Conservation (phyloP, 2,113 vertebrate species). For the Mirza zaza region DNA sequence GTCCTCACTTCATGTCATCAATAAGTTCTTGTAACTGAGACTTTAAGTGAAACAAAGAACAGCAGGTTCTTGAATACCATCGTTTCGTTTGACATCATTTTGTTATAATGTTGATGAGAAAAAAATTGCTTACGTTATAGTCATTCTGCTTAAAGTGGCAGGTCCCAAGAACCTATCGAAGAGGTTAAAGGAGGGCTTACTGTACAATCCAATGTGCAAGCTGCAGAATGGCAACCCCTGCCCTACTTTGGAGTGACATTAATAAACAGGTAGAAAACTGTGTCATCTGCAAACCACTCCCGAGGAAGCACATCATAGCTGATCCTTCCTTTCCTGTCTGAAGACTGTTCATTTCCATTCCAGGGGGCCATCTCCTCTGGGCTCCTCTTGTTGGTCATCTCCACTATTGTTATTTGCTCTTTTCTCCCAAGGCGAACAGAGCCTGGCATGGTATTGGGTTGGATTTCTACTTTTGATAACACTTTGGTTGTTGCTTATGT, state of each 20-base stretch:
- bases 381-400: slow-evolving; percentile 46
- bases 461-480: neutral
- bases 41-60: neutral
- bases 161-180: neutral
- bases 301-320: slow-evolving; percentile 45
- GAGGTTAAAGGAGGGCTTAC: neutral
- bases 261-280: slow-evolving; percentile 47
- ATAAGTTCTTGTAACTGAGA: neutral
- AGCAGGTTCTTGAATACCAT: neutral
- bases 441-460: neutral
- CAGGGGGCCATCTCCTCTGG: neutral
- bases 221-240: neutral
- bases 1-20: neutral
- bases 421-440: slow-evolving; percentile 61
- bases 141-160: neutral
- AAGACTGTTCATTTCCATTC: slow-evolving; percentile 35
- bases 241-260: slow-evolving; percentile 54
- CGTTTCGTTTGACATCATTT: no score
- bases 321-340: slow-evolving; percentile 48
- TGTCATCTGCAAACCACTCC: slow-evolving; percentile 35
- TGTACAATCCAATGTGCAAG: neutral
- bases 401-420: slow-evolving; percentile 29
- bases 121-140: neutral
- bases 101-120: neutral
- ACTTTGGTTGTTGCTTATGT: neutral